Evolutionary conservation across 2,888 invertebrate genomes (phyloP), one percentile per base, ranked within the genome.

Genomic region (Smittia sp.): DNA sequence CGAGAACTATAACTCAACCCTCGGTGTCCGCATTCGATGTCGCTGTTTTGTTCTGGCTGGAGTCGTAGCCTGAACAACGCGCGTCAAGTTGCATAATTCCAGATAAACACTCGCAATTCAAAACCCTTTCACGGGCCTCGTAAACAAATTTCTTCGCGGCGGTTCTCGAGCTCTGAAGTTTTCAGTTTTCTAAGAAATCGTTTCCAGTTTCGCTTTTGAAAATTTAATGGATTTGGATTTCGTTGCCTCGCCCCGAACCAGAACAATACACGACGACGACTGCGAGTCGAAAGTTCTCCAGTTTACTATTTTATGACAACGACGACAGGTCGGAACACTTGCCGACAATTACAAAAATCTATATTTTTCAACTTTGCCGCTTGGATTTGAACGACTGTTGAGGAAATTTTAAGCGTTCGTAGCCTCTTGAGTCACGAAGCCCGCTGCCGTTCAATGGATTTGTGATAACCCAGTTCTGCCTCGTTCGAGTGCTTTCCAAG

Each of bases 271-370:
- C 9, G 4, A 32, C n/a, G 32, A 32, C 32, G n/a, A n/a, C n/a
- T n/a, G 9, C 32, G 32, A 6, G 3, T 9, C 9, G 3, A 32
- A 32, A 32, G 32, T 32, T 32, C 32, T 32, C 32, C 4, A 32
- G 32, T 32, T 32, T 32, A 32, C 32, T 32, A 32, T 32, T 32
- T 32, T 32, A 32, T 6, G 32, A 6, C 4, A 2, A 46, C 22
- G 68, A 68, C 41, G 68, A 68, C 68, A 68, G 39, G 68, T 68
- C 41, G 41, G 46, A 68, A 68, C 24, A 68, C 68, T 39, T 68
- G 24, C 39, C n/a, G 24, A 41, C 41, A 68, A 11, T 46, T n/a
- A 11, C 11, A 11, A 41, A 68, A 68, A 68, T 68, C 68, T 24
- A 68, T 62, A 66, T 18, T 66, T 66, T 66, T 66, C 25, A 13